phyloP scores from a whole-genome alignment of 2,888 invertebrate genomes.

The Drosophila gaucha region DNA sequence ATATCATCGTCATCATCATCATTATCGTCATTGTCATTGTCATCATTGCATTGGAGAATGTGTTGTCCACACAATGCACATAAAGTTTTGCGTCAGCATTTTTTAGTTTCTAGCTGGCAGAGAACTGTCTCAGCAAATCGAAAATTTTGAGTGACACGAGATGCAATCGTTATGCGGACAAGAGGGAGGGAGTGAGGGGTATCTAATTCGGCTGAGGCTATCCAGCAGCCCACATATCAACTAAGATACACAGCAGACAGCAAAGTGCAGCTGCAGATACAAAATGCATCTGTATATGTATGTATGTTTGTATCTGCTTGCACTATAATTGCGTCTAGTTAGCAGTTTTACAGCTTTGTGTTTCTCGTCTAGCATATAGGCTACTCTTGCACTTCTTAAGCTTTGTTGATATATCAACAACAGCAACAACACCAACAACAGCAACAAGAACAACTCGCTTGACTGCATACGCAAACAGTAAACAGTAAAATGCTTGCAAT shows the following conservation, averaged over 20 bases:
- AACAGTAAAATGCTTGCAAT: conserved; percentile 48
- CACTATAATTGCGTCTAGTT: conserved; percentile 29
- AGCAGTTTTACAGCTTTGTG: conserved; percentile 26
- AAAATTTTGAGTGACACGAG: conserved; percentile 24
- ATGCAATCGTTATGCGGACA: conserved; percentile 40
- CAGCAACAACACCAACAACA: conserved; percentile 8
- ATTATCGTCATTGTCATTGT: conserved; percentile 17
- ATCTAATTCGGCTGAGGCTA: conserved; percentile 8
- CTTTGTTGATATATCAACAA: conserved; percentile 19
- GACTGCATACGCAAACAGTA: conserved; percentile 19
- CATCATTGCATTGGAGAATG: conserved; percentile 32
- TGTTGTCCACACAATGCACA: conserved; percentile 16
- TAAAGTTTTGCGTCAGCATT: conserved; percentile 41
- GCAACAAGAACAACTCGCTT: conserved; percentile 8
- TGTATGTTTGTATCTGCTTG: conserved; percentile 8
- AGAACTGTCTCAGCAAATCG: conserved; percentile 42
- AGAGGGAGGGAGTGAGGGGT: neutral
- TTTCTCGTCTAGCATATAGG: conserved; percentile 8
- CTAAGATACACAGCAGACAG: neutral
- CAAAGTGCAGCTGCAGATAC: conserved; percentile 10
- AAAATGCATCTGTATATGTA: conserved; percentile 8
- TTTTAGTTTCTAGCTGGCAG: conserved; percentile 29
- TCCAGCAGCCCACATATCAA: conserved; percentile 50
- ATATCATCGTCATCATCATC: conserved; percentile 9
- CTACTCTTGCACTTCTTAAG: conserved; percentile 16